A percentile compares a stretch with the other conserved stretches of the same genome.
phyloP scores from a whole-genome alignment of 2,113 vertebrate species.

The Rhinoderma darwinii region DNA sequence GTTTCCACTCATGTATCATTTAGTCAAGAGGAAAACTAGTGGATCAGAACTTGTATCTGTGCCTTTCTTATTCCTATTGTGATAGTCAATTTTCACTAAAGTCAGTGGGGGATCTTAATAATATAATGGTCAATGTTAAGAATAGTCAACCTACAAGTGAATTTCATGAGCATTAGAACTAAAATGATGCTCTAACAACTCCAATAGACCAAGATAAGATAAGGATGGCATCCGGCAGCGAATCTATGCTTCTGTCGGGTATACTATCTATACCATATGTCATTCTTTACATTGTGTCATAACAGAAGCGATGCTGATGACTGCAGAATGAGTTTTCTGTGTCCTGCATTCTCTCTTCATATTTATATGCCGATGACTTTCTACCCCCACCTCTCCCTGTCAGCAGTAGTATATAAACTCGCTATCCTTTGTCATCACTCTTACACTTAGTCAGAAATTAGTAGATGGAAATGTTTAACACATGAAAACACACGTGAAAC shows the following conservation, averaged over 20 bases:
- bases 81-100: too few relatives aligned
- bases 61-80: too few relatives aligned
- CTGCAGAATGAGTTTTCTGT: neutral
- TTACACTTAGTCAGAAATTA: constrained; percentile 45
- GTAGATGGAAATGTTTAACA: constrained; percentile 49
- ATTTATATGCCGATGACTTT: neutral
- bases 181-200: neutral
- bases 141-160: too few relatives aligned
- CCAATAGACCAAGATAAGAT: neutral
- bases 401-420: constrained; percentile 41
- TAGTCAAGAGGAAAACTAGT: too few relatives aligned
- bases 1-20: too few relatives aligned
- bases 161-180: too few relatives aligned
- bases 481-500: constrained; percentile 46
- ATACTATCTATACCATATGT: neutral
- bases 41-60: too few relatives aligned
- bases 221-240: neutral
- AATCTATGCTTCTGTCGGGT: neutral
- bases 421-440: constrained; percentile 44
- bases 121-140: too few relatives aligned
- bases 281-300: neutral
- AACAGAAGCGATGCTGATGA: neutral
- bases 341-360: neutral
- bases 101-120: too few relatives aligned
- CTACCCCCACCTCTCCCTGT: neutral